Evolutionary conservation across 35 echinoderm and acorn worm species (phyloP), one percentile per base, ranked within the genome.

Genomic region (Acanthaster planci): DNA sequence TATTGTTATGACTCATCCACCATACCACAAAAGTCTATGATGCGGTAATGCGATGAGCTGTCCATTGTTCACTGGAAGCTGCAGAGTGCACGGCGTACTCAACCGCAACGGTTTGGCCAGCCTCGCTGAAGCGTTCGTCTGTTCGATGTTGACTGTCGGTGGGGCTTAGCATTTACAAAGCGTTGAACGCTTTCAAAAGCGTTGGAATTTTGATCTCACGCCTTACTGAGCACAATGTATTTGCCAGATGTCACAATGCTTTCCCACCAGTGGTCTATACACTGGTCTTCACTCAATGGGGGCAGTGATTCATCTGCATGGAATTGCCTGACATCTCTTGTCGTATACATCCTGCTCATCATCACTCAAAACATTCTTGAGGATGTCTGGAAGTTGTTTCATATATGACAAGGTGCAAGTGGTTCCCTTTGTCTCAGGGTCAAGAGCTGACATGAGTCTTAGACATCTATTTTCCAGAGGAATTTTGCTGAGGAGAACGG

Each of bases 221-320:
- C n/a, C n/a, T 55, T 82, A 19, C 80, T 32, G 21, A 82, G 80
- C 44, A 52, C 52, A 7, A 21, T 50, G 54, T 82, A 82, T 37
- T 82, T 82, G 44, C 80, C 80, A 31, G 44, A 30, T 2, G 22
- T 37, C 12, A 30, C 21, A 22, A 82, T 6, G 53, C 19, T 54
- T 32, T 42, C 80, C 80, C 80, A 82, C 50, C 50, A 82, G 17
- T 53, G 50, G 19, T 82, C 80, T 37, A 82, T 54, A 36, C 80
- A 26, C 9, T 54, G n/a, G 2, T 37, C 54, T 23, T 21, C 17
- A 55, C 36, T 54, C 27, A 54, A n/a, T 54, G 21, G 47, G 57
- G 57, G 57, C 57, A 60, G 57, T 18, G 57, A 60, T 60, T 18
- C 57, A 60, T 60, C 57, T 19, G 57, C 57, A 60, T 60, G 57